Evolutionary conservation across 2,797 vertebrate genomes (phyloP).

Genomic region (Luscinia luscinia): DNA sequence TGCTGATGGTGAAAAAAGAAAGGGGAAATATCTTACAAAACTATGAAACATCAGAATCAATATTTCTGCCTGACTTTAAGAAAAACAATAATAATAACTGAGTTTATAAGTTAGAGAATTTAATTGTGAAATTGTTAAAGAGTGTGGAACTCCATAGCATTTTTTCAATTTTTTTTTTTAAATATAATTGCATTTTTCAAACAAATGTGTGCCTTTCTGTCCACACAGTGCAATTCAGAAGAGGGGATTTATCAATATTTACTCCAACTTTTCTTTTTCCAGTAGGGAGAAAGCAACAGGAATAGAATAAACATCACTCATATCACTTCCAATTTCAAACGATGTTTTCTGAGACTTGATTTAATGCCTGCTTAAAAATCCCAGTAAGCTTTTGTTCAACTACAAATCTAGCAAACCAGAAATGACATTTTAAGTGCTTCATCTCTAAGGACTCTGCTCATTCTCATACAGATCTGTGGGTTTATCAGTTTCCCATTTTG

Average conservation of each 20-base stretch:
- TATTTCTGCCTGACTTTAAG: background rate
- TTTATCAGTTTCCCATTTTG: background rate
- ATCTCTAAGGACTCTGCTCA: background rate
- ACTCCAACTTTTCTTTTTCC: background rate
- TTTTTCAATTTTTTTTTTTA: background rate
- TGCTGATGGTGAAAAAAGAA: background rate
- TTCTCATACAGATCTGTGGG: background rate
- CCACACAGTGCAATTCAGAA: background rate
- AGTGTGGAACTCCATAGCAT: rapidly evolving
- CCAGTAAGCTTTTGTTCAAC: background rate
- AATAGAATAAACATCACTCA: background rate
- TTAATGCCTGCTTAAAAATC: background rate
- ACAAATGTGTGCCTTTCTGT: background rate
- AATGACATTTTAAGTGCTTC: background rate
- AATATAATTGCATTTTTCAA: background rate
- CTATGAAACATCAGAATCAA: background rate
- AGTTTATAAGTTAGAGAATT: background rate
- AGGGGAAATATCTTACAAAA: background rate
- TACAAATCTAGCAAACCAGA: background rate
- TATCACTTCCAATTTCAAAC: background rate
- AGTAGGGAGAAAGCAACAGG: background rate
- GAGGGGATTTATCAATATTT: background rate
- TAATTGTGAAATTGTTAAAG: background rate
- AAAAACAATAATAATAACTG: background rate
- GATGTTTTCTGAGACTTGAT: background rate